Evolutionary conservation across 2,113 vertebrate genomes (phyloP).

Genomic region (Etia nguti): DNA sequence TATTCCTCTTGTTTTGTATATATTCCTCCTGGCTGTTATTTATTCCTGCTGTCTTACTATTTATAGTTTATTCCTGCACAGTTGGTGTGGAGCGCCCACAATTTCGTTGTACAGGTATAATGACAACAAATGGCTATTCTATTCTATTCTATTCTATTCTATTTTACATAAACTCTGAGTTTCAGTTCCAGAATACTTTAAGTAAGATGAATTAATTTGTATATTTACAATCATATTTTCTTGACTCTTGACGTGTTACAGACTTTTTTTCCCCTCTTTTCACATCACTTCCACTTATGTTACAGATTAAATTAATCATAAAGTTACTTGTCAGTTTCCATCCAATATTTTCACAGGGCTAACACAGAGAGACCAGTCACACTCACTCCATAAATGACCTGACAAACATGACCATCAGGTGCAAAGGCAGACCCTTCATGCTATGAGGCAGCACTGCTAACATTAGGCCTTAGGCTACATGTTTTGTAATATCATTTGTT

Average conservation of each 20-base stretch:
- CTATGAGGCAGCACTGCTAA: fast-evolving
- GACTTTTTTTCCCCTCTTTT: not conserved
- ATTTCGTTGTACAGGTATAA: not conserved
- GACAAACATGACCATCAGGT: not conserved
- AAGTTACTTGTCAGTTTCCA: not conserved
- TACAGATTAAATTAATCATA: not conserved
- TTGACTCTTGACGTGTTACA: not conserved
- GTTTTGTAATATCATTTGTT: not conserved
- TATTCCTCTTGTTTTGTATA: not conserved
- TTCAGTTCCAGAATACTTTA: not conserved
- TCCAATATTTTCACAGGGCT: not conserved
- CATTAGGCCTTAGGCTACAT: not conserved
- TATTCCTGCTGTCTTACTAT: not conserved
- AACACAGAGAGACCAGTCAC: not conserved
- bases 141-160: not conserved
- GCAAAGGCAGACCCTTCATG: not conserved
- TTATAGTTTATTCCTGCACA: not conserved
- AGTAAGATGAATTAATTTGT: not conserved
- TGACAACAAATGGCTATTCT: not conserved
- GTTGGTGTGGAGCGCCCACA: not conserved
- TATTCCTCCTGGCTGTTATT: not conserved
- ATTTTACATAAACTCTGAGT: not conserved
- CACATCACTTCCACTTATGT: not conserved
- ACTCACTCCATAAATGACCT: fast-evolving
- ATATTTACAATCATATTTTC: not conserved